Base-by-base conservation (phyloP, 2,888 invertebrate genomes). In the Scaptomyza cyrtandrae region DNA sequence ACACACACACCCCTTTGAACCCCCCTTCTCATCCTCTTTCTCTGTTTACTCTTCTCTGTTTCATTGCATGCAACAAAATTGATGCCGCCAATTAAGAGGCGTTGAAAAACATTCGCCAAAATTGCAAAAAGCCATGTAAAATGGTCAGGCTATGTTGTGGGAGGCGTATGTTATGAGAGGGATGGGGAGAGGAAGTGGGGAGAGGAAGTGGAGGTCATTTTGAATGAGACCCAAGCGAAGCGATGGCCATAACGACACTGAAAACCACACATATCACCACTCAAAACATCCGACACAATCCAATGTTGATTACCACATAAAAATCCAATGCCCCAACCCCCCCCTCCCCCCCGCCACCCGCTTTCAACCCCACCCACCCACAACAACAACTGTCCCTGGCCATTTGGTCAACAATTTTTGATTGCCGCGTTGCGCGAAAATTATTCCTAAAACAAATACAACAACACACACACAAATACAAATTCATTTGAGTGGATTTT, bases 401-500 rank as follows among this genome's bases (percentile, higher is more conserved):
- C 69, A 69, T 67, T 75, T 79, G 83, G 83, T 76, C 83, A 83
- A 87, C 88, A 74, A 69, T 80, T 86, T 86, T 86, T 83, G 88
- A 83, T 83, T 83, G 88, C 88, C 84, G 63, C 61, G 61, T 58
- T 59, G 81, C 60, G 45, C 63, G 62, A 67, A 85, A 79, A 83
- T 88, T 83, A 88, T 88, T 84, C 87, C 83, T 86, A 87, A 81
- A 79, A 78, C 78, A 80, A 78, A 80, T 58, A 71, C 54, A 63
- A 24, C 43, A 52, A 39, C 7, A 14, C 54, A n/a, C 27, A 48
- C 44, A 84, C 78, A 64, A 85, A 86, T 84, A 86, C 88, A 86
- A 88, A 88, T 86, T 75, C 88, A 84, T 84, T 86, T 88, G 86
- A 84, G 83, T 88, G 83, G 83, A 88, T 88, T 83, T 86, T 49